Evolutionary conservation across 2,888 invertebrate genomes (phyloP), one percentile per base, ranked within the genome.

Genomic region (Dynastes grantii): DNA sequence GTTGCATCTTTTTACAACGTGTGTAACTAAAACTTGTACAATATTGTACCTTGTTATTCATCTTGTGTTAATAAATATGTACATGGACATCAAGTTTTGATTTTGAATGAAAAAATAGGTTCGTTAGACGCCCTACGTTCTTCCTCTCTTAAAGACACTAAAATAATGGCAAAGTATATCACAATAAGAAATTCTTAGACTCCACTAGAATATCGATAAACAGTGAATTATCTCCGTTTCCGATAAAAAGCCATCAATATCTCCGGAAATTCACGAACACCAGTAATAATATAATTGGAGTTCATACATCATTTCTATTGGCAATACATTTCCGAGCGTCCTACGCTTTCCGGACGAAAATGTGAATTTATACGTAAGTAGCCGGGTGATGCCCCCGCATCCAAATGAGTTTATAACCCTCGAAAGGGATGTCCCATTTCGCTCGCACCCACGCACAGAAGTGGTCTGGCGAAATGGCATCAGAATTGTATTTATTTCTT

Each of bases 251-350:
- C 29, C 67, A 67, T 67, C 55, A 55, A 58, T 71, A 58, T 27
- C 49, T 51, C 40, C 13, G 11, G 22, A 11, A 32, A 16, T 22
- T 13, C 22, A 1, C 29, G 22, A 27, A 29, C 11, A 3, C 45
- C 29, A 37, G 13, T 11, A 16, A 32, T 22, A 16, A 13, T 11
- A 27, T 70, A 70, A 70, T 51, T 58, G 71, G 58, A 58, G 22
- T 58, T 71, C 22, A 71, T 71, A 55, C n/a, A 71, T 71, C 71
- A 71, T 40, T 71, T 58, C 55, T 55, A 71, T 55, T 55, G 68
- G 49, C 51, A 29, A 61, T 61, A 61, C 16, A 13, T 68, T 68
- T 68, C 49, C 68, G 45, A 45, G 58, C 71, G n/a, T 32, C 71
- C 71, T 37, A 71, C 71, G 71, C 40, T 71, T 71, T 51, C 40